Evolutionary conservation across 2,888 invertebrate genomes (phyloP).

Genomic region (Trichogramma dendrolimi): DNA sequence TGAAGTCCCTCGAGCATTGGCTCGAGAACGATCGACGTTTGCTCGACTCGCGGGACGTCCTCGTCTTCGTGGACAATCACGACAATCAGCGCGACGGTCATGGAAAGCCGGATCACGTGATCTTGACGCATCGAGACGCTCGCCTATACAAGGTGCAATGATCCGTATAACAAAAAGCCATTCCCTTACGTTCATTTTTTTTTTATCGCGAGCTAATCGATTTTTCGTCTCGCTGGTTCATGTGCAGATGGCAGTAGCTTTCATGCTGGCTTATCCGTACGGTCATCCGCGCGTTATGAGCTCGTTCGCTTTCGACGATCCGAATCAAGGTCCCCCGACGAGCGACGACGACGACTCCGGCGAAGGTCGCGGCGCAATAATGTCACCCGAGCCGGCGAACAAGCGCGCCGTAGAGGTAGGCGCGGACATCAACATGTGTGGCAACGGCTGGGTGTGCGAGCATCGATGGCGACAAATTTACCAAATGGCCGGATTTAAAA

Average conservation of each 20-base stretch:
- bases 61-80: constrained; percentile 63
- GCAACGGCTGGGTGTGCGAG: constrained; percentile 50
- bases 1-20: constrained; percentile 39
- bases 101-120: constrained; percentile 44
- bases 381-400: constrained; percentile 47
- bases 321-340: constrained; percentile 47
- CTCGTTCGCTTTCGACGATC: constrained; percentile 51
- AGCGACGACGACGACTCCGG: constrained; percentile 16
- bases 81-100: constrained; percentile 58
- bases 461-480: constrained; percentile 48
- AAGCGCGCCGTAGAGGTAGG: constrained; percentile 19
- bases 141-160: constrained; percentile 45
- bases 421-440: constrained; percentile 34
- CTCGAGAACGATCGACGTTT: constrained; percentile 42
- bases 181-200: neutral
- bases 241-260: constrained; percentile 53
- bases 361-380: constrained; percentile 45
- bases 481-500: constrained; percentile 49
- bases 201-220: neutral
- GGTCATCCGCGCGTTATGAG: constrained; percentile 59
- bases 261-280: constrained; percentile 58
- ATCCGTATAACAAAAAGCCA: neutral
- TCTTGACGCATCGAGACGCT: constrained; percentile 47
- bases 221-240: neutral
- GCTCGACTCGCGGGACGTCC: constrained; percentile 45